phyloP scores from a whole-genome alignment of 30 jellyfish, hydroid and myxozoan genomes.

The Cassiopea andromeda region DNA sequence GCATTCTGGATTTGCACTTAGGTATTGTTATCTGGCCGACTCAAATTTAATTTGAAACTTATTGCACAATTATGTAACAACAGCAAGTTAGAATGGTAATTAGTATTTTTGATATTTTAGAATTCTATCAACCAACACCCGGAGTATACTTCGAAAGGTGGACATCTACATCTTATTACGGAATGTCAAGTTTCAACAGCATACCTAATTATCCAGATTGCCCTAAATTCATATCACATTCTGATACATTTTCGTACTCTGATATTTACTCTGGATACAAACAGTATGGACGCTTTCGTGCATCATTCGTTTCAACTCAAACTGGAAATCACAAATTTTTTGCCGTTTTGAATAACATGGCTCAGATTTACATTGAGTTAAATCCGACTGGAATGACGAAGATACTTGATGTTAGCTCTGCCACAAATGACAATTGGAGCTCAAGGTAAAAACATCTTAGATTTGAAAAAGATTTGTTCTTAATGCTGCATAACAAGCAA shows the following conservation, averaged over 20 bases:
- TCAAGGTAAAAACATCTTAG: not conserved
- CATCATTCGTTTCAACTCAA: conserved; percentile 36
- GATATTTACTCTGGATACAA: not conserved
- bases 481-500: too few relatives aligned
- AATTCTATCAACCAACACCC: conserved; percentile 11
- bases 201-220: conserved; percentile 54
- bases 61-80: too few relatives aligned
- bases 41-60: too few relatives aligned
- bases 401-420: not conserved
- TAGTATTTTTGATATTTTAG: conserved; percentile 18
- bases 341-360: conserved; percentile 20
- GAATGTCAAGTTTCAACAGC: not conserved
- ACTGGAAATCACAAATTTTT: conserved; percentile 51
- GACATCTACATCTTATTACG: not conserved
- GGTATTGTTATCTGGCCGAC: too few relatives aligned
- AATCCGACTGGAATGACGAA: conserved; percentile 12
- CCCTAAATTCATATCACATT: conserved; percentile 19
- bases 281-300: conserved; percentile 27
- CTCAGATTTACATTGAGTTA: conserved; percentile 7
- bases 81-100: not conserved
- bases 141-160: conserved; percentile 32
- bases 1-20: too few relatives aligned
- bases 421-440: conserved; percentile 27
- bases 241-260: not conserved
- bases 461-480: not conserved